Evolutionary conservation across 2,113 vertebrate genomes (phyloP).

Genomic region (Ariopsis seemanni): DNA sequence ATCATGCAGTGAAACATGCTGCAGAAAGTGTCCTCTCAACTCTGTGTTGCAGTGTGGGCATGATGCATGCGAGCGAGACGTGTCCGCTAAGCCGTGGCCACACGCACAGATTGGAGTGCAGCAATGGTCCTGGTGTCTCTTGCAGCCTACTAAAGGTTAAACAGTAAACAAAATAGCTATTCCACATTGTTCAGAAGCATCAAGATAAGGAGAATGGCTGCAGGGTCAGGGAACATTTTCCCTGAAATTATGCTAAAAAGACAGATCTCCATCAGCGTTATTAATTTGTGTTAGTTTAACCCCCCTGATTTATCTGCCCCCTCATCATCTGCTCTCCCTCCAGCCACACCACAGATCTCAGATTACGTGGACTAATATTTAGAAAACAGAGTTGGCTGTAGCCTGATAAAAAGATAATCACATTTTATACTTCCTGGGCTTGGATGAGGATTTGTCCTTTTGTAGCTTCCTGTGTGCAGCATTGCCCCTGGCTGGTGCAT

Average conservation of each 20-base stretch:
- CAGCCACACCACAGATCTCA: slow-evolving; percentile 48
- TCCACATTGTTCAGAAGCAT: slow-evolving; percentile 58
- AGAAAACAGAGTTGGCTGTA: slow-evolving; percentile 51
- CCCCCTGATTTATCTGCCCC: slow-evolving; percentile 57
- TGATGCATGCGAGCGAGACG: not conserved
- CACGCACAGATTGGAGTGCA: slow-evolving; percentile 27
- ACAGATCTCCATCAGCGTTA: slow-evolving; percentile 62
- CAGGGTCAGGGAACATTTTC: slow-evolving; percentile 43
- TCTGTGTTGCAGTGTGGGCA: not conserved
- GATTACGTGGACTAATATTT: slow-evolving; percentile 62
- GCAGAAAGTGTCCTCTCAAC: too few relatives aligned
- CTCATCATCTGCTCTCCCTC: slow-evolving; percentile 21
- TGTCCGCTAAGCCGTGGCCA: slow-evolving; percentile 3
- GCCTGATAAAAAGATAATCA: slow-evolving; percentile 75
- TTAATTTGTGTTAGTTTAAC: slow-evolving; percentile 65
- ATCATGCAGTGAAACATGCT: not conserved
- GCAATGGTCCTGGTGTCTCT: slow-evolving; percentile 21
- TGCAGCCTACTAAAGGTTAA: slow-evolving; percentile 50
- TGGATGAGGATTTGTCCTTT: slow-evolving; percentile 37
- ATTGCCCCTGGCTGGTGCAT: slow-evolving; percentile 46
- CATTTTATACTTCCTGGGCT: slow-evolving; percentile 52
- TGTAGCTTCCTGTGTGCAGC: slow-evolving; percentile 33
- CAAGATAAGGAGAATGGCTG: slow-evolving; percentile 58
- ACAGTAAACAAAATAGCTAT: slow-evolving; percentile 54
- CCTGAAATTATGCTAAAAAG: slow-evolving; percentile 57